Conservation (phyloP, 2,113 vertebrate species). For the Rhea americana region DNA sequence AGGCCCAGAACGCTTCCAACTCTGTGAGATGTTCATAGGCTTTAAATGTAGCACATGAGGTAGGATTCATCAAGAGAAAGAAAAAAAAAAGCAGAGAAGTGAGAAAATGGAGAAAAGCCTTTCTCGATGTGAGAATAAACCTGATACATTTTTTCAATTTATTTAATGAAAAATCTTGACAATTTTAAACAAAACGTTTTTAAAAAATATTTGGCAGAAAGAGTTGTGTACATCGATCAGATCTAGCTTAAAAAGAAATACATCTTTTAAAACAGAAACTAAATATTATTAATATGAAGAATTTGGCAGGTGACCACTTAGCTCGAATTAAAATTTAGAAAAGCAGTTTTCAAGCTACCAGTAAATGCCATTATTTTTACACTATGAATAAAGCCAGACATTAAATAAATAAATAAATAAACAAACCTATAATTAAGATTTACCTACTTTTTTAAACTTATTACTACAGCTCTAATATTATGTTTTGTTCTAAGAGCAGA, state of each 20-base stretch:
- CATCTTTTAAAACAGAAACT: neutral
- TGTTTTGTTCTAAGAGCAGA: neutral
- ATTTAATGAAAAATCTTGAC: constrained; percentile 44
- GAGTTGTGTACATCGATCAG: neutral
- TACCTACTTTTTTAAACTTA: neutral
- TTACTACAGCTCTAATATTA: neutral
- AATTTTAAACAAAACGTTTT: neutral
- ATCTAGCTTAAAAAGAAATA: constrained; percentile 1
- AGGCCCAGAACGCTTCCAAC: constrained; percentile 35
- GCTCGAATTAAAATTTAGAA: constrained; percentile 13
- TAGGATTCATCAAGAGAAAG: constrained; percentile 22
- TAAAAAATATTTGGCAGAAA: neutral
- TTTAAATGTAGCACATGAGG: constrained; percentile 5
- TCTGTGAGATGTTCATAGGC: constrained; percentile 11
- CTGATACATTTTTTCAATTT: constrained; percentile 30
- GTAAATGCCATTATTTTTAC: neutral
- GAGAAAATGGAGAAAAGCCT: constrained; percentile 35
- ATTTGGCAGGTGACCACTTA: constrained; percentile 10
- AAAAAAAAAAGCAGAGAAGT: constrained; percentile 6
- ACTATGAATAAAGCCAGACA: neutral
- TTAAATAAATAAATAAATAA: neutral
- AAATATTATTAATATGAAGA: neutral
- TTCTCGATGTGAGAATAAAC: constrained; percentile 22
- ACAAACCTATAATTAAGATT: neutral
- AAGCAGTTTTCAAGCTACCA: neutral